These are phyloP conservation scores for Rhizoglyphus robini DNA, from an alignment of 1,140 invertebrate species.

Conservation along the genomic window DNA sequence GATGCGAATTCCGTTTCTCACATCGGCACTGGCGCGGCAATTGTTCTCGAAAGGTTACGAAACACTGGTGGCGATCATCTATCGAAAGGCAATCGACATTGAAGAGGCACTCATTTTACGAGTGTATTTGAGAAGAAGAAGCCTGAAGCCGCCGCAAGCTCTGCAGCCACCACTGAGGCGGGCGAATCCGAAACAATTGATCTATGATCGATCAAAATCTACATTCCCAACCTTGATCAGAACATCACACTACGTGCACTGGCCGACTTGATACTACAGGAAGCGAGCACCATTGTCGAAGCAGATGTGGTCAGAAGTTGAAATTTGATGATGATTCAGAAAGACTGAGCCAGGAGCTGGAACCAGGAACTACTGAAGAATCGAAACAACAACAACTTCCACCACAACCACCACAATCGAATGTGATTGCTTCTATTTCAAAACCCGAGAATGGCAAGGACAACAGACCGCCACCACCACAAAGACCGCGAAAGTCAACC, in stretches of 20 bases:
- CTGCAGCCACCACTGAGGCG: background rate
- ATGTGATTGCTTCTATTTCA: too few relatives aligned
- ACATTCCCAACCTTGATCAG: slow-evolving; percentile 28
- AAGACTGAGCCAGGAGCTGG: background rate
- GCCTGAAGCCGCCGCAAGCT: too few relatives aligned
- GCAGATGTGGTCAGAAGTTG: slow-evolving; percentile 15
- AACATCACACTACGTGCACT: slow-evolving; percentile 65
- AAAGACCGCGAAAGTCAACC: too few relatives aligned
- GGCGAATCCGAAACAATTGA: too few relatives aligned
- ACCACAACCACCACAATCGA: too few relatives aligned
- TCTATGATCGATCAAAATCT: background rate
- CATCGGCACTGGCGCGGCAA: slow-evolving; percentile 65
- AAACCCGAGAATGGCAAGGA: too few relatives aligned
- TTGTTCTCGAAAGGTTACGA: slow-evolving; percentile 69
- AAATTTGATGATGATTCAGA: background rate
- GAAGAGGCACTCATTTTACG: slow-evolving; percentile 59
- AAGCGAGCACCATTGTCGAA: slow-evolving; percentile 56
- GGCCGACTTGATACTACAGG: slow-evolving; percentile 55
- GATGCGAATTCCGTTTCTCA: slow-evolving; percentile 66
- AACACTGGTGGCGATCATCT: slow-evolving; percentile 58
- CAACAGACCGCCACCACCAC: too few relatives aligned
- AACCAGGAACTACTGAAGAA: background rate
- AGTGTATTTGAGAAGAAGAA: slow-evolving; percentile 63
- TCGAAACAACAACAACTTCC: background rate
- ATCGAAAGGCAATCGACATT: slow-evolving; percentile 48